Percentiles rank a stretch among this genome's conserved stretches.
Conservation (phyloP, 2,797 vertebrate species). For the Dendrocincla fuliginosa region DNA sequence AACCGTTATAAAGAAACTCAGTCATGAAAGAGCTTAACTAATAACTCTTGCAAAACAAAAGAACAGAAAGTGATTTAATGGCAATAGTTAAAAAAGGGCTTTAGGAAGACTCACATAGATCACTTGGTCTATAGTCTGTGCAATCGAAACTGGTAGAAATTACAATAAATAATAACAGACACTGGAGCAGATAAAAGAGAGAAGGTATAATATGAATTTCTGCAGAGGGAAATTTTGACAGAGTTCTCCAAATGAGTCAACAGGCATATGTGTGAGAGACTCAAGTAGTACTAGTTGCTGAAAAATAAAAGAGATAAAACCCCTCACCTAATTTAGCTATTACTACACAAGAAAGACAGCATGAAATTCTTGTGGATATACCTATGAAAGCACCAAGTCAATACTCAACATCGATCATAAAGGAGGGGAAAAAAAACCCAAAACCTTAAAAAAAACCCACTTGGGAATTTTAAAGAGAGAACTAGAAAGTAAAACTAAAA, state of each 20-base stretch:
- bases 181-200: neutral
- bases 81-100: neutral
- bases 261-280: neutral
- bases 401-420: neutral
- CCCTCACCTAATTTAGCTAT: neutral
- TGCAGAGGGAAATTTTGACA: neutral
- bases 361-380: neutral
- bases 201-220: neutral
- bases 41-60: conserved; percentile 19
- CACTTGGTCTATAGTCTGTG: neutral
- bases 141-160: neutral
- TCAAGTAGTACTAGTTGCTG: neutral
- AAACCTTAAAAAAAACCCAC: rapidly evolving
- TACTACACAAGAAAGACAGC: neutral
- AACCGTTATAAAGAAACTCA: neutral
- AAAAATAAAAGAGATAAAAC: neutral
- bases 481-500: neutral
- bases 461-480: neutral
- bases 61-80: neutral
- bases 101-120: neutral
- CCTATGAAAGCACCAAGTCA: neutral
- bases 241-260: neutral
- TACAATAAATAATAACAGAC: neutral
- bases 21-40: neutral
- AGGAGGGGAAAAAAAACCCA: neutral